A percentile compares a stretch with the other conserved stretches of the same genome.
phyloP scores from a whole-genome alignment of 2,113 vertebrate species.

The Pachyramphus minor region DNA sequence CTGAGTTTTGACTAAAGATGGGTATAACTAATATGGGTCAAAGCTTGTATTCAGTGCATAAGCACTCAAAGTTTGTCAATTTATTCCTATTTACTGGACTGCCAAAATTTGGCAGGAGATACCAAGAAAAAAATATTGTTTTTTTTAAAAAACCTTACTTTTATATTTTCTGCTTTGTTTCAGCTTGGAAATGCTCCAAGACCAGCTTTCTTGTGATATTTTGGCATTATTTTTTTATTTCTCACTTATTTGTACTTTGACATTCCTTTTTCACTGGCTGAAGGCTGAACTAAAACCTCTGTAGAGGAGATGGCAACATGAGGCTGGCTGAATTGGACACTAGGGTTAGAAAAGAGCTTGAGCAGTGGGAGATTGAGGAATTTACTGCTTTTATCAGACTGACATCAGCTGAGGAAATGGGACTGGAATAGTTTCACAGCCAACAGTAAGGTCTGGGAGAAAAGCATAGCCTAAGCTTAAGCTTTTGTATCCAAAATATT shows the following conservation, averaged over 20 bases:
- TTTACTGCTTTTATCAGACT: not conserved
- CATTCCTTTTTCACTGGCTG: not conserved
- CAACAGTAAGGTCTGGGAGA: not conserved
- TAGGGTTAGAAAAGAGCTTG: not conserved
- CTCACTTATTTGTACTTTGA: not conserved
- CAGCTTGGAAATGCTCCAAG: not conserved
- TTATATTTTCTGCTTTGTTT: slow-evolving; percentile 22
- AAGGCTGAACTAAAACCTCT: not conserved
- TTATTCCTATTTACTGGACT: not conserved
- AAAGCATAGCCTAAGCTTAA: not conserved
- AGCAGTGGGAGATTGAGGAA: not conserved
- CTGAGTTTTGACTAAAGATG: slow-evolving; percentile 49
- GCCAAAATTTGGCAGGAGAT: not conserved
- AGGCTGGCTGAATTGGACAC: not conserved
- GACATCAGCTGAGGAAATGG: not conserved
- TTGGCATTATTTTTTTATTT: not conserved
- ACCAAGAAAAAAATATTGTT: slow-evolving; percentile 5
- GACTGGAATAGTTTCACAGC: not conserved
- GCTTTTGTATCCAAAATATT: not conserved
- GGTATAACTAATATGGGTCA: slow-evolving; percentile 8
- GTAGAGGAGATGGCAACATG: not conserved
- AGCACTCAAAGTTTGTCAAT: not conserved
- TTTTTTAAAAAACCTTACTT: no score
- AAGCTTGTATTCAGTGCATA: slow-evolving; percentile 2
- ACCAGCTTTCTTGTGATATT: not conserved